Percentiles rank a stretch among this genome's conserved stretches.
Conservation (phyloP, 2,888 invertebrate species). For the Clostera curtula region DNA sequence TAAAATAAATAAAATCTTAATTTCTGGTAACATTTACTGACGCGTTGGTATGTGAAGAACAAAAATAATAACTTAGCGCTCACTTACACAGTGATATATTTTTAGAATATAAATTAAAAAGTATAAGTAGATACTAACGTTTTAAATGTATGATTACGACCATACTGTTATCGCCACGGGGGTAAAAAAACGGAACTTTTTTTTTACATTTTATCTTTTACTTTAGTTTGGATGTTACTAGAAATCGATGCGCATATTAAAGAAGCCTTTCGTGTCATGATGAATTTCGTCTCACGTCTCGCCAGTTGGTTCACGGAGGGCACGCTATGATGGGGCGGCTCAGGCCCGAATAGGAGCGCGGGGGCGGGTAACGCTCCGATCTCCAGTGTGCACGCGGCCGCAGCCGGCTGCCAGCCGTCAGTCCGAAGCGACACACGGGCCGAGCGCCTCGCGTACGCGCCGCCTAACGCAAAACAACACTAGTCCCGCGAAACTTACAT, state of each 20-base stretch:
- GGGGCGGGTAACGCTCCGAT: conserved; percentile 57
- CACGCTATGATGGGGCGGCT: conserved; percentile 50
- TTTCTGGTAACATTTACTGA: no score
- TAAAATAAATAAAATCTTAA: no score
- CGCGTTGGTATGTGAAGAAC: no score
- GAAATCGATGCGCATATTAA: background rate
- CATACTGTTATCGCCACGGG: no score
- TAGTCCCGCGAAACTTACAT: conserved; percentile 52
- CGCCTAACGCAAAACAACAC: conserved; percentile 30
- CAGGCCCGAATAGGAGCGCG: conserved; percentile 38
- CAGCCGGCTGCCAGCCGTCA: conserved; percentile 50
- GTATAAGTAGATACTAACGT: no score
- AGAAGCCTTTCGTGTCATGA: conserved; percentile 24
- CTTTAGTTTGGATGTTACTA: no score
- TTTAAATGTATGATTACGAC: no score
- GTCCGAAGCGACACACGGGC: conserved; percentile 62
- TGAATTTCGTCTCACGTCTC: conserved; percentile 44
- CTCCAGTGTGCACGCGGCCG: conserved; percentile 23
- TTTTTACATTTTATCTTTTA: no score
- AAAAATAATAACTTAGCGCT: no score
- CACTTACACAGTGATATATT: no score
- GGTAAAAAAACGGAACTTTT: no score
- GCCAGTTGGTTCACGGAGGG: conserved; percentile 28
- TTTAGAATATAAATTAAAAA: no score
- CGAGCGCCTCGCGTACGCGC: conserved; percentile 59